phyloP scores from a whole-genome alignment of 2,888 invertebrate species.

The Periphyllus acericola region DNA sequence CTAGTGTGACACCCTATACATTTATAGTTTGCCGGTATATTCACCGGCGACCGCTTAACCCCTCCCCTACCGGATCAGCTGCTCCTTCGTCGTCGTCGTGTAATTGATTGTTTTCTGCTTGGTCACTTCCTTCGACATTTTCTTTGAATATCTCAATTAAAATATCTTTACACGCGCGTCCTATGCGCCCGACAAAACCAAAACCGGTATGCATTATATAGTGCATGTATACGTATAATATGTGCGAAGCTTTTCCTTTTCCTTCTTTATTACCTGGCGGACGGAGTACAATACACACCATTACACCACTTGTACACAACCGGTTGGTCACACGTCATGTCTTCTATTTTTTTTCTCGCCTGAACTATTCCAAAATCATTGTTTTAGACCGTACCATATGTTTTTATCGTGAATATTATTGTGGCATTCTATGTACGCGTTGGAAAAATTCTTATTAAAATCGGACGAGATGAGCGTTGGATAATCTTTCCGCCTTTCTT shows the following conservation, averaged over 20 bases:
- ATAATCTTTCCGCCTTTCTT: too few relatives aligned
- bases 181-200: background rate
- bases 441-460: too few relatives aligned
- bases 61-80: background rate
- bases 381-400: background rate
- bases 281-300: background rate
- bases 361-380: background rate
- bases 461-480: too few relatives aligned
- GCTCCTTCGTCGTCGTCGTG: background rate
- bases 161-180: background rate
- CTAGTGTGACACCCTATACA: slow-evolving; percentile 45
- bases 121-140: slow-evolving; percentile 52
- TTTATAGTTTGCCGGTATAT: background rate
- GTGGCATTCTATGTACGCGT: too few relatives aligned
- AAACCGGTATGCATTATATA: background rate
- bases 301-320: background rate
- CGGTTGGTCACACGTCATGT: background rate
- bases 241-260: background rate
- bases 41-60: background rate
- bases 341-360: background rate
- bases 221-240: too few relatives aligned
- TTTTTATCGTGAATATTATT: too few relatives aligned
- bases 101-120: slow-evolving; percentile 49
- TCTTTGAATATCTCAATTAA: slow-evolving; percentile 37
- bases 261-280: background rate